Evolutionary conservation across 2,113 vertebrate genomes (phyloP).

Genomic region (Opisthocomus hoazin): DNA sequence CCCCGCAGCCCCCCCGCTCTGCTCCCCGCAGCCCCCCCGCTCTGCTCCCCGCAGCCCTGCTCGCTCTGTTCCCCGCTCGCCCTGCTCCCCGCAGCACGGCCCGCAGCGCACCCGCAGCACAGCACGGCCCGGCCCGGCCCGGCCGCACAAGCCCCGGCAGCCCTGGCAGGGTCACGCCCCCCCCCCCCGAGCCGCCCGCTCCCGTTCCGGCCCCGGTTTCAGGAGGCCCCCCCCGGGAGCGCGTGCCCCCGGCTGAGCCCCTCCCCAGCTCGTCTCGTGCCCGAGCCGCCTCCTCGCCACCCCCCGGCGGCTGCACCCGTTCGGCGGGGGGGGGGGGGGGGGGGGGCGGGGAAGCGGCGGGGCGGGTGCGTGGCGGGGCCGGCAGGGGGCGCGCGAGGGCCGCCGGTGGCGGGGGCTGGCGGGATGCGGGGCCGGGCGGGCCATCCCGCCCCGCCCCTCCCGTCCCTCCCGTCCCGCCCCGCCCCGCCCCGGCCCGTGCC

Average conservation of each 20-base stretch:
- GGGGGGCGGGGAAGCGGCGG: too few species aligned
- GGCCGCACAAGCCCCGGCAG: not conserved
- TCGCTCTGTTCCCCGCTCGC: too few species aligned
- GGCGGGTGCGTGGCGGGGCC: not conserved
- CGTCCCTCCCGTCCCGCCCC: not conserved
- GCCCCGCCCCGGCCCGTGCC: not conserved
- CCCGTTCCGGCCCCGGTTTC: not conserved
- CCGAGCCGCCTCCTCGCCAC: not conserved
- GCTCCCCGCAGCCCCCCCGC: too few species aligned
- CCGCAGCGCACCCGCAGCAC: not conserved
- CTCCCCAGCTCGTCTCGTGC: too few species aligned
- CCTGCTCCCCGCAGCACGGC: too few species aligned
- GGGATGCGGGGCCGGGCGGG: not conserved
- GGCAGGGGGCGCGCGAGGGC: constrained; percentile 21
- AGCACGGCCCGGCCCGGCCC: too few species aligned
- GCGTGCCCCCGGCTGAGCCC: not conserved
- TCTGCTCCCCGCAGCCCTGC: too few species aligned
- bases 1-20: too few species aligned
- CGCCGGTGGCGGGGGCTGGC: too few species aligned
- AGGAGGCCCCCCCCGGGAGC: not conserved
- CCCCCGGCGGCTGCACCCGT: not conserved
- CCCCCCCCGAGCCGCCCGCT: not conserved
- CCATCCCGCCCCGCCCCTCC: not conserved
- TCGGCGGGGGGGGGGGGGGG: too few species aligned
- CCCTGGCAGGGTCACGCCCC: not conserved